Conservation (phyloP, 2,797 vertebrate species). For the Phylloscopus collybita region DNA sequence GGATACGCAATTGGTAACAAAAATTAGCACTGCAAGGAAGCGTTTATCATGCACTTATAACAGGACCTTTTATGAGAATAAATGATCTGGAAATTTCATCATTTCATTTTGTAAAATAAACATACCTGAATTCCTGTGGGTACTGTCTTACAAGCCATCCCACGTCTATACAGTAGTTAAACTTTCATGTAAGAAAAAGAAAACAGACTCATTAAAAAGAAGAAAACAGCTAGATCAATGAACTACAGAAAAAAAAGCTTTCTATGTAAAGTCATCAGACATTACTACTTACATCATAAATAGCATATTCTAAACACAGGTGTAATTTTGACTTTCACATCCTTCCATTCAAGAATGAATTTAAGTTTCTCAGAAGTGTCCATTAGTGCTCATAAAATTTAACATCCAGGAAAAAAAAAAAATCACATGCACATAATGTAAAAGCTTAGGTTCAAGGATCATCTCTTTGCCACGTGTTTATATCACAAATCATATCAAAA, state of each 20-base stretch:
- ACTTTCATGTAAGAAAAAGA: constrained; percentile 77
- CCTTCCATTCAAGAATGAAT: not conserved
- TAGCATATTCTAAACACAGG: not conserved
- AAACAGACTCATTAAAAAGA: not conserved
- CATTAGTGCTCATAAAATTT: not conserved
- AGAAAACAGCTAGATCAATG: not conserved
- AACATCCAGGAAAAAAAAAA: not conserved
- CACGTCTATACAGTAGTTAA: constrained; percentile 98
- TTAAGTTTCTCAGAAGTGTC: not conserved
- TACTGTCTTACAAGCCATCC: constrained; percentile 93
- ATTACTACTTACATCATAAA: not conserved
- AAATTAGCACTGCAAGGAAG: not conserved
- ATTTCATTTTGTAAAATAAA: not conserved
- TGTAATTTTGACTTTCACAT: not conserved
- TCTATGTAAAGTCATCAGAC: not conserved
- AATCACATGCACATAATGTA: not conserved
- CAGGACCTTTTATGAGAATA: not conserved
- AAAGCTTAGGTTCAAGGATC: not conserved
- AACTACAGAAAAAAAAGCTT: not conserved
- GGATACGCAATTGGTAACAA: not conserved
- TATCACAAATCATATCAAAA: not conserved
- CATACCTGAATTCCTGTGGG: constrained; percentile 91
- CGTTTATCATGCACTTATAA: not conserved
- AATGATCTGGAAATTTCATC: not conserved
- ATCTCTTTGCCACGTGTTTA: not conserved